Base-by-base conservation (phyloP, 64 coral and sea anemone genomes). In the Catalaphyllia jardinei region DNA sequence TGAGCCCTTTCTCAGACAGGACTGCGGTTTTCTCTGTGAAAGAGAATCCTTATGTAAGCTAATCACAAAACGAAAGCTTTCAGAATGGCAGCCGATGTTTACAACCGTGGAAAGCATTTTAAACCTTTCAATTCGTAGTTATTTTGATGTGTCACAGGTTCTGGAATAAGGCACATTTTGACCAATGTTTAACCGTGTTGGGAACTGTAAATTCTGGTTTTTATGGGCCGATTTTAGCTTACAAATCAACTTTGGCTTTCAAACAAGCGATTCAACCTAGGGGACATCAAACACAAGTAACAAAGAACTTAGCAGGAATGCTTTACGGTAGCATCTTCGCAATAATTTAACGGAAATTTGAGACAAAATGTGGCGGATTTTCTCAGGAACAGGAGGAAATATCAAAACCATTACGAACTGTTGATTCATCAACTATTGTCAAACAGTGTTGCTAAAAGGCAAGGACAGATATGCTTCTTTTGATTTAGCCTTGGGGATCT, bases 241-340 rank as follows among this genome's bases (percentile, higher is more conserved):
- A 75, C 13, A 38, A 75, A 75, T 75, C 73, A 12, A 75, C 10
- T 75, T 75, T 35, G 73, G 29, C 29, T 75, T 7, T 77, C 75
- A 8, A 52, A 24, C 75, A 1, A 77, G 75, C 38, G 39, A 77
- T 77, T 79, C 25, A 54, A 6, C 73, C 30, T 55, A 57, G 22
- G 52, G 67, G 20, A 71, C 72, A 87, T 87, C 25, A 87, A 87
- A 87, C 52, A 87, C 17, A 10, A 74, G 72, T 69, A 74, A 55
- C 67, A 55, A 24, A n/a, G 29, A 73, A 74, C 22, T 71, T 71
- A 15, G 5, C 20, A 50, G 22, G 30, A 38, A 71, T 42, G 20
- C 71, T 71, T 86, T 65, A 42, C 62, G 33, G 14, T n/a, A 86
- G 62, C 62, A 86, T 33, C 69, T 86, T 71, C 4, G 82, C 46